A percentile compares a stretch with the other conserved stretches of the same genome.
phyloP scores from a whole-genome alignment of 1,140 invertebrate genomes.

The Monochamus saltuarius region DNA sequence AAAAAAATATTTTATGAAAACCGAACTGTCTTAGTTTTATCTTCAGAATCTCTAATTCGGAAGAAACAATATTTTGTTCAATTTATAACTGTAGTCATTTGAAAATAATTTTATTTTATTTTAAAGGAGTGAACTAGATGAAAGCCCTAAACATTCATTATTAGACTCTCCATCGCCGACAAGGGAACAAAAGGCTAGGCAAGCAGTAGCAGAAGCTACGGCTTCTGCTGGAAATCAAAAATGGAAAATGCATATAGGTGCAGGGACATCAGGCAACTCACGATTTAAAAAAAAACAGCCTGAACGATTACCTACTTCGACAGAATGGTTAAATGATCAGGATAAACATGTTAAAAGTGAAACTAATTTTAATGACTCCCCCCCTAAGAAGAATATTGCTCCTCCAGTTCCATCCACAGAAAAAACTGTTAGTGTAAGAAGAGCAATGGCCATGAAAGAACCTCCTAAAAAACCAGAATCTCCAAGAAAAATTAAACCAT shows the following conservation, averaged over 20 bases:
- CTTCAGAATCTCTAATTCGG: no score
- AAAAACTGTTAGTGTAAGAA: constrained; percentile 58
- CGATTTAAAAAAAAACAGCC: constrained; percentile 47
- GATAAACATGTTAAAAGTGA: constrained; percentile 7
- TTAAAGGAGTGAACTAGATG: constrained; percentile 44
- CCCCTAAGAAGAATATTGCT: constrained; percentile 5
- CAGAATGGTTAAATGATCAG: constrained; percentile 28
- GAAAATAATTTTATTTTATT: neutral
- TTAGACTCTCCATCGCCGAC: constrained; percentile 49
- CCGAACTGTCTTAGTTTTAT: no score
- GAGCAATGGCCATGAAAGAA: constrained; percentile 59
- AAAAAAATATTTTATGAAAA: no score
- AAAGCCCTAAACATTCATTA: constrained; percentile 38
- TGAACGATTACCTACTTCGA: constrained; percentile 26
- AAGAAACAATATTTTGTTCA: no score
- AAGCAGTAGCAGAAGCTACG: constrained; percentile 50
- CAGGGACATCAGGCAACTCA: constrained; percentile 33
- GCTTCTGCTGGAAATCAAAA: constrained; percentile 42
- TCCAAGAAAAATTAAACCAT: constrained; percentile 39
- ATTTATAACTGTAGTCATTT: no score
- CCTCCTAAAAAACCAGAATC: constrained; percentile 40
- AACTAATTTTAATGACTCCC: constrained; percentile 21
- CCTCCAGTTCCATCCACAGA: constrained; percentile 48
- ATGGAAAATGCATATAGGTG: constrained; percentile 51
- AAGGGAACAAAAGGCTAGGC: constrained; percentile 50